Conservation (phyloP, 2,888 invertebrate species). For the Mechanitis messenoides region DNA sequence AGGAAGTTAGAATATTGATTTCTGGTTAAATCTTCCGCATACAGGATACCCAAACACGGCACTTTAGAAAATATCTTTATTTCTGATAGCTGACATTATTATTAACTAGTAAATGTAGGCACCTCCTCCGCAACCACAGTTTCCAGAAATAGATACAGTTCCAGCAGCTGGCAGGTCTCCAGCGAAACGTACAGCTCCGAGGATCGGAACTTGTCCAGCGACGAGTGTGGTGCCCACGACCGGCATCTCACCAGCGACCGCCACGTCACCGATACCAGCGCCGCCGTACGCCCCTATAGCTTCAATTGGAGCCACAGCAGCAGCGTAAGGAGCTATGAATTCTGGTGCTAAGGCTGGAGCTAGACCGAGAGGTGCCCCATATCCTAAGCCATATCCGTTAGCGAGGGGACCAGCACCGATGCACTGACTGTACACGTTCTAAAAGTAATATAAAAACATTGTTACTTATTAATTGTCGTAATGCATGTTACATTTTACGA, state of each 20-base stretch:
- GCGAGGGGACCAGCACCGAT: slow-evolving; percentile 18
- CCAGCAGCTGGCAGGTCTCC: slow-evolving; percentile 35
- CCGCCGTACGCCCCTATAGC: slow-evolving; percentile 32
- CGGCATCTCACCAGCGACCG: slow-evolving; percentile 40
- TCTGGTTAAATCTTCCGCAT: too few species aligned
- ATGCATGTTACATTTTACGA: neutral
- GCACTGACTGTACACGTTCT: slow-evolving; percentile 29
- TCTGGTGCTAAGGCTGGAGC: slow-evolving; percentile 5
- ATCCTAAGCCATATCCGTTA: slow-evolving; percentile 10
- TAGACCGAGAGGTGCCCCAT: neutral
- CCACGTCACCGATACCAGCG: slow-evolving; percentile 38
- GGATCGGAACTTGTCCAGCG: slow-evolving; percentile 35
- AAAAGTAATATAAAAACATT: slow-evolving; percentile 8
- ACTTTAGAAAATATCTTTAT: too few species aligned
- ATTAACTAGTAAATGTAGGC: slow-evolving; percentile 12
- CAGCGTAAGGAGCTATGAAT: slow-evolving; percentile 10
- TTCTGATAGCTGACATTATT: slow-evolving; percentile 9
- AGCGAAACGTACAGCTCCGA: slow-evolving; percentile 36
- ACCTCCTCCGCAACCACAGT: slow-evolving; percentile 32
- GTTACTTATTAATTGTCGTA: neutral
- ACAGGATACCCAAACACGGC: too few species aligned
- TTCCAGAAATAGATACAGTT: slow-evolving; percentile 33
- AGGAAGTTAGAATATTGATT: too few species aligned
- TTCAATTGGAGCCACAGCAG: slow-evolving; percentile 12
- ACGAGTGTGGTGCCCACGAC: slow-evolving; percentile 39